Conservation (phyloP, 2,113 vertebrate genomes). For the Nyctibius bracteatus region DNA sequence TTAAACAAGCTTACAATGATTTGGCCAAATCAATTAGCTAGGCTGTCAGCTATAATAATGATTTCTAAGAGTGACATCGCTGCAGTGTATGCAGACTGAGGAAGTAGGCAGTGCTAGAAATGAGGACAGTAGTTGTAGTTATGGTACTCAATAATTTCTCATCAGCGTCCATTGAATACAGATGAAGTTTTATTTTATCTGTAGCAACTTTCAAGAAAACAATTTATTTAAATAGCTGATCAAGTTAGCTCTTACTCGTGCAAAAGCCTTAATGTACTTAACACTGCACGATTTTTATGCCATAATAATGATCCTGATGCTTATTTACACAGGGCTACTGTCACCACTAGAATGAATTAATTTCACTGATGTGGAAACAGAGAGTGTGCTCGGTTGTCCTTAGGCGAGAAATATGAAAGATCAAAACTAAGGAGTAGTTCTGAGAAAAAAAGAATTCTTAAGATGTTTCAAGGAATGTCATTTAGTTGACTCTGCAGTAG, state of each 20-base stretch:
- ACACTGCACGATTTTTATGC: background rate
- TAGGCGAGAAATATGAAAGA: background rate
- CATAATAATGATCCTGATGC: background rate
- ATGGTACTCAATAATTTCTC: background rate
- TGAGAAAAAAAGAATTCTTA: background rate
- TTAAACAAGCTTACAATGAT: slow-evolving; percentile 42
- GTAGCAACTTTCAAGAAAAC: background rate
- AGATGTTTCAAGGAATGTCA: background rate
- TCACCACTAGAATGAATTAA: background rate
- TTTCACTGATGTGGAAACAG: background rate
- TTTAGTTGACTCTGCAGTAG: background rate
- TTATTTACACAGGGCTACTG: background rate
- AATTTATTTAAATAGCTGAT: background rate
- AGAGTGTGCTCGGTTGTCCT: background rate
- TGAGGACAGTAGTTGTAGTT: background rate
- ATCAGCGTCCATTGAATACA: background rate
- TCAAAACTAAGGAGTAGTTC: background rate
- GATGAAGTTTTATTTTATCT: background rate
- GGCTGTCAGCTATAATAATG: background rate
- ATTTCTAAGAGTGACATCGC: background rate
- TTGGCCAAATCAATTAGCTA: slow-evolving; percentile 26
- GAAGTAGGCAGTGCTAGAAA: background rate
- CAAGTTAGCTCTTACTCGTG: background rate
- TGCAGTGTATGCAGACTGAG: background rate
- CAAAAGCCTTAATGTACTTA: background rate